Percentiles rank a stretch among this genome's conserved stretches.
These are phyloP conservation scores for Irena cyanogastra DNA, from an alignment of 2,113 vertebrate species.

Conservation along the genomic window DNA sequence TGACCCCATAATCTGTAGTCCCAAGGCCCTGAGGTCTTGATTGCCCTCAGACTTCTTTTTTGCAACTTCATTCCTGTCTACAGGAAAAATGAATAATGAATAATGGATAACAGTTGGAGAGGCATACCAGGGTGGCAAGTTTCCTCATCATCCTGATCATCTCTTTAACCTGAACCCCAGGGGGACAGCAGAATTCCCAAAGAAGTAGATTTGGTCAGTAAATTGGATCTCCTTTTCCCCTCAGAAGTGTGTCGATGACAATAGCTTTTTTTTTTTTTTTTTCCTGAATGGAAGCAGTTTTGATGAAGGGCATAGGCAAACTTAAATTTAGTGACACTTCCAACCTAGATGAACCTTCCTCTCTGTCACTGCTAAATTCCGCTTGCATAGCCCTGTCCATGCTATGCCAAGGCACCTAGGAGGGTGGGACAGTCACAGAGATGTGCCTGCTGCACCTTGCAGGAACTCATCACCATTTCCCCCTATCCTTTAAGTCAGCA, in stretches of 20 bases:
- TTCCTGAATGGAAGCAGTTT: background rate
- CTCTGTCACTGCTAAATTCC: background rate
- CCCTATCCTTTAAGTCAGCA: background rate
- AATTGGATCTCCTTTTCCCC: background rate
- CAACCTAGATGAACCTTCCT: background rate
- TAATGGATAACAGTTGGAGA: background rate
- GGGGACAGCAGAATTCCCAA: background rate
- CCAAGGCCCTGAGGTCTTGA: background rate
- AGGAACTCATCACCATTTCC: fast-evolving
- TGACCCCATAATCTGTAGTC: too few relatives aligned
- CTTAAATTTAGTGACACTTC: fast-evolving
- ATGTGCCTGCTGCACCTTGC: fast-evolving
- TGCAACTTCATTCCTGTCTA: background rate
- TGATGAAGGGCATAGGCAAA: background rate
- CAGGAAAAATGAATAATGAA: background rate
- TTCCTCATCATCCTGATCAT: background rate
- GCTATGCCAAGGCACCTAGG: background rate
- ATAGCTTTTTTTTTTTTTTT: background rate
- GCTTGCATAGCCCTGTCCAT: background rate
- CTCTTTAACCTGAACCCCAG: background rate
- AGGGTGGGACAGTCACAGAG: background rate
- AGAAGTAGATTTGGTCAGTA: background rate
- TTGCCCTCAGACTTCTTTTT: background rate
- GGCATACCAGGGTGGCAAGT: background rate
- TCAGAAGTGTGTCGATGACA: background rate